Percentiles rank a stretch among this genome's conserved stretches.
These are phyloP conservation scores for Drosophila acutilabella DNA, from an alignment of 2,888 invertebrate species.

Conservation along the genomic window DNA sequence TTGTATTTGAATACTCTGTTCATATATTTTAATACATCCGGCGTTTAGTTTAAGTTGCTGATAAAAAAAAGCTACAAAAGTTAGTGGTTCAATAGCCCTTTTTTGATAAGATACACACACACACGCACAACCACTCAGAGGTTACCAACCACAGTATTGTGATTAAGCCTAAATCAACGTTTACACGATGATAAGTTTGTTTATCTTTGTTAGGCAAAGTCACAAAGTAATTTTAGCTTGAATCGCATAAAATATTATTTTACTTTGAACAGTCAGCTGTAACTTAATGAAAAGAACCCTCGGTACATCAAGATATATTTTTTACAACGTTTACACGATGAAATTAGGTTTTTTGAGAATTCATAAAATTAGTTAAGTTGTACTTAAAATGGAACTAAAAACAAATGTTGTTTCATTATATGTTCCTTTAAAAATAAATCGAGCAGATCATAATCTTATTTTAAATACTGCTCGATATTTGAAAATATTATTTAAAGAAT, in stretches of 20 bases:
- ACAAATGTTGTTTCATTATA: too few species aligned
- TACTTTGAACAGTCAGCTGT: too few species aligned
- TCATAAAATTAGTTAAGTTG: not conserved
- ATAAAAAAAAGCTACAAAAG: conserved; percentile 8
- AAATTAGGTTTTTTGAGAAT: not conserved
- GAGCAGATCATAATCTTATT: not conserved
- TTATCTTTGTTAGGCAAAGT: too few species aligned
- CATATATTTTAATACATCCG: conserved; percentile 12
- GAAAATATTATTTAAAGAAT: too few species aligned
- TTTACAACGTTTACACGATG: conserved; percentile 10
- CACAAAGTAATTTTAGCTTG: too few species aligned
- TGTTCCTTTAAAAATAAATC: not conserved
- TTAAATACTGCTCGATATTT: too few species aligned
- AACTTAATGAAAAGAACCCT: too few species aligned
- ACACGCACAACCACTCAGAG: too few species aligned
- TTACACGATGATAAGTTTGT: too few species aligned
- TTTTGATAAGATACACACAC: conserved; percentile 5
- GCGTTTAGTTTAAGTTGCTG: conserved; percentile 5
- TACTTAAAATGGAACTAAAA: not conserved
- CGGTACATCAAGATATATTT: too few species aligned
- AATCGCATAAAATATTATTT: too few species aligned
- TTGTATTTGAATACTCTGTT: conserved; percentile 9
- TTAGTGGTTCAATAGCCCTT: conserved; percentile 22
- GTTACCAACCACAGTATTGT: not conserved
- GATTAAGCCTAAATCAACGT: not conserved